These are phyloP conservation scores for Antennarius maculatus DNA, from an alignment of 2,797 vertebrate genomes.

Conservation along the genomic window DNA sequence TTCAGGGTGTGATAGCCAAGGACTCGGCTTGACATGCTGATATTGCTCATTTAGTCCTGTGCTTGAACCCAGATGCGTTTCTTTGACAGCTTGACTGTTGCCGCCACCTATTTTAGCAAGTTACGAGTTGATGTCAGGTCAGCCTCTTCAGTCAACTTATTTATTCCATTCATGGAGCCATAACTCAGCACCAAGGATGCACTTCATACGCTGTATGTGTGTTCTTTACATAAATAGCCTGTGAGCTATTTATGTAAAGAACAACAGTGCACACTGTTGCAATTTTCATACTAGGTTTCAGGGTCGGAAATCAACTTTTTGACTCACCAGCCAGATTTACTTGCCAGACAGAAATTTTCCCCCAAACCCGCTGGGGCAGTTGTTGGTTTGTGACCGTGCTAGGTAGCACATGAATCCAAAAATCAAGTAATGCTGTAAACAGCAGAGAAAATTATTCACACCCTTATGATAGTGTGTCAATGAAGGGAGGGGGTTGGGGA, in stretches of 20 bases:
- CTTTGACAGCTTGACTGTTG: slow-evolving; percentile 14
- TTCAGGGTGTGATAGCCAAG: slow-evolving; percentile 10
- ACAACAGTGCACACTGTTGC: too few relatives aligned
- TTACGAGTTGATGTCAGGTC: slow-evolving; percentile 23
- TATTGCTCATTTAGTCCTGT: slow-evolving; percentile 26
- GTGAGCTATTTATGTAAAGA: neutral
- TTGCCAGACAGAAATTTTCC: too few relatives aligned
- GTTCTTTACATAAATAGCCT: slow-evolving; percentile 27
- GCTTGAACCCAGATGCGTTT: slow-evolving; percentile 17
- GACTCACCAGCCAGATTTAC: too few relatives aligned
- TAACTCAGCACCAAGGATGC: slow-evolving; percentile 22
- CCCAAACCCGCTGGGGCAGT: too few relatives aligned
- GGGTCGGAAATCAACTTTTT: too few relatives aligned
- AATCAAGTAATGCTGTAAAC: neutral
- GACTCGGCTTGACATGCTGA: slow-evolving; percentile 20
- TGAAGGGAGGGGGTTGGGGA: neutral
- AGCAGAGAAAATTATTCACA: neutral
- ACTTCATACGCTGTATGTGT: slow-evolving; percentile 7
- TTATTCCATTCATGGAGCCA: slow-evolving; percentile 26
- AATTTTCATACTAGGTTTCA: too few relatives aligned
- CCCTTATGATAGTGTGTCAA: neutral
- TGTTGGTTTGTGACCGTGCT: too few relatives aligned
- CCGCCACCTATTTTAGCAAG: slow-evolving; percentile 22
- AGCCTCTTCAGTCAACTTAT: slow-evolving; percentile 12
- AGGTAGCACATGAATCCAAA: neutral